Base-by-base conservation (phyloP, 1,140 invertebrate species). In the Tribolium madens region DNA sequence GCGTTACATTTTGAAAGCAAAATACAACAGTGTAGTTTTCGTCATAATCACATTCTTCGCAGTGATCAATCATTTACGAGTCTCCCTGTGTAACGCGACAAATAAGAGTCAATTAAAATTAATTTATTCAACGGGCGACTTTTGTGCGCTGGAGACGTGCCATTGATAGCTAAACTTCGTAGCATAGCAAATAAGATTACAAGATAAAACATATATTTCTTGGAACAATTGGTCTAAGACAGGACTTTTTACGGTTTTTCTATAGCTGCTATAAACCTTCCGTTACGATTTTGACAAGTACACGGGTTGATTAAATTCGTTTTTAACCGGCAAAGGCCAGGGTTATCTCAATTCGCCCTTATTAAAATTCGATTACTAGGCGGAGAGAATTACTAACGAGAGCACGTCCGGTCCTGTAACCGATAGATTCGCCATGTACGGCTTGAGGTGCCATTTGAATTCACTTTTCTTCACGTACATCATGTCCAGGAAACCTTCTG, bases 391-490 rank as follows among this genome's bases (percentile, higher is more conserved):
- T 33, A 33, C 57, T 26, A 64, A 64, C 21, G 46, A 26, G 70
- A 60, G 68, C 79, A 78, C 79, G 57, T 64, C 57, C 57, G 57
- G 57, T 12, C 14, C 21, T 64, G 57, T 10, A 33, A 33, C 57
- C 26, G 57, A 50, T 57, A 64, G 12, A 36, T 18, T 5, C 52
- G 7, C 15, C 10, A 6, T 17, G 52, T 57, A 57, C 57, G 6
- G 26, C 9, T 64, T 64, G 2, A 64, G 57, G 57, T 42, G 71
- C 78, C 76, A 81, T 81, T 81, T 81, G 80, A 81, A 81, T 81
- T 81, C 78, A 79, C 80, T 81, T 75, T 78, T 81, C 76, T 78
- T 70, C 76, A 73, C 73, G 74, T 78, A 80, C 53, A 81, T 80
- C 78, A 81, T 81, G 76, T 74, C 75, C 68, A 18, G 77, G 50